These are phyloP conservation scores for Lithophane semibrunnea DNA, from an alignment of 2,888 invertebrate species.

Conservation along the genomic window DNA sequence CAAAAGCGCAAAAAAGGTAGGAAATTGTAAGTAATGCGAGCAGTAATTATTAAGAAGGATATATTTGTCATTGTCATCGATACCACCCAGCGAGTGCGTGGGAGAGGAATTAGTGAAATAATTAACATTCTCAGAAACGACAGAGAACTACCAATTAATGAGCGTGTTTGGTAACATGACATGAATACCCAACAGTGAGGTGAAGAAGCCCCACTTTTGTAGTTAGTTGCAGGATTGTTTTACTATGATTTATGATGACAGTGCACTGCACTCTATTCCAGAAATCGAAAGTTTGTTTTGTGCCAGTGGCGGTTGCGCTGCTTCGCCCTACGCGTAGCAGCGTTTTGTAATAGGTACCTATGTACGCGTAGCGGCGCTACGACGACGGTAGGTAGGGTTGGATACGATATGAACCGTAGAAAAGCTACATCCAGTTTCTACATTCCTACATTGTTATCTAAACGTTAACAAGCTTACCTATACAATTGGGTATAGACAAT, in stretches of 20 bases:
- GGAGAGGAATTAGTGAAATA: conserved; percentile 55
- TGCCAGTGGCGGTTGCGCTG: neutral
- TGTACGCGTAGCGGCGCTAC: neutral
- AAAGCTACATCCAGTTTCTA: too few species aligned
- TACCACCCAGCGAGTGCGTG: conserved; percentile 49
- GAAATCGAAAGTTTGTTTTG: neutral
- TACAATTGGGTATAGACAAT: too few species aligned
- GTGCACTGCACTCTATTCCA: neutral
- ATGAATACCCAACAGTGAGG: neutral
- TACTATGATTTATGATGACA: neutral
- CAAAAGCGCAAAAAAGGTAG: neutral
- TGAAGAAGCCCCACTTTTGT: neutral
- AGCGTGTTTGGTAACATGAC: conserved; percentile 16
- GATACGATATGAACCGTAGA: neutral
- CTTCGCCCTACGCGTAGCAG: neutral
- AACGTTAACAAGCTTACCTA: neutral
- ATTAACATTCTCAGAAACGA: conserved; percentile 52
- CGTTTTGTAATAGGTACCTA: neutral
- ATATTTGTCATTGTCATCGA: conserved; percentile 42
- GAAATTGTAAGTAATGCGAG: conserved; percentile 13
- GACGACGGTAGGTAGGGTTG: neutral
- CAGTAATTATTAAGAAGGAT: conserved; percentile 10
- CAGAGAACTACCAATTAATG: conserved; percentile 35
- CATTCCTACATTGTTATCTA: neutral
- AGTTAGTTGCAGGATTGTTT: neutral